A percentile compares a stretch with the other conserved stretches of the same genome.
phyloP scores from a whole-genome alignment of 1,140 invertebrate species.

The Dufourea novaeangliae region DNA sequence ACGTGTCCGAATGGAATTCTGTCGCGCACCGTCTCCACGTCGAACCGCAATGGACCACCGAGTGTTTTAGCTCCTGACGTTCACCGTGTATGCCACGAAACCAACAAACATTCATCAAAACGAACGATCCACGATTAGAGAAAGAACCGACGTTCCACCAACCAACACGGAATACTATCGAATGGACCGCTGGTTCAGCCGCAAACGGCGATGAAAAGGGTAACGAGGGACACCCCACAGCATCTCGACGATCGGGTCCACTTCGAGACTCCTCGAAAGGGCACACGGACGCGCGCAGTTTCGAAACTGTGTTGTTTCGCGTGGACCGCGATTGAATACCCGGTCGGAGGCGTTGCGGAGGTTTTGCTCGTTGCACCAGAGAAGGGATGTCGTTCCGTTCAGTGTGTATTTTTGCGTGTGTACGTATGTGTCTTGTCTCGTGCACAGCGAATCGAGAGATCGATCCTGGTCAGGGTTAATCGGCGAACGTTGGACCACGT shows the following conservation, averaged over 20 bases:
- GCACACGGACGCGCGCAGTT: too few species aligned
- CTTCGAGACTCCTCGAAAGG: too few species aligned
- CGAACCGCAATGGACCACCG: neutral
- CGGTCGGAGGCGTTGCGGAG: slow-evolving; percentile 16
- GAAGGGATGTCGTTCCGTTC: slow-evolving; percentile 4
- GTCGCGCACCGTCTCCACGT: neutral
- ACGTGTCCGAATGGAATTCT: neutral
- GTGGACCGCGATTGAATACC: too few species aligned
- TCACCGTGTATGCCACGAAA: neutral
- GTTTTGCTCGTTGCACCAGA: neutral
- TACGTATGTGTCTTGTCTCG: slow-evolving; percentile 1
- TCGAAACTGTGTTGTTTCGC: too few species aligned
- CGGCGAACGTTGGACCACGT: neutral
- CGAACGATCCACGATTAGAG: neutral
- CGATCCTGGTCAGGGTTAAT: slow-evolving; percentile 32
- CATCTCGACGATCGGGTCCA: too few species aligned
- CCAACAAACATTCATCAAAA: neutral
- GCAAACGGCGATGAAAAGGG: too few species aligned
- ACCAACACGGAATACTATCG: too few species aligned
- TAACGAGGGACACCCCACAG: too few species aligned
- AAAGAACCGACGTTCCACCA: too few species aligned
- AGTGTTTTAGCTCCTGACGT: neutral
- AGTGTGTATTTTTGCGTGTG: too few species aligned
- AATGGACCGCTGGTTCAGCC: too few species aligned
- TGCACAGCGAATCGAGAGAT: slow-evolving; percentile 23